Evolutionary conservation across 1,140 invertebrate species (phyloP).

Genomic region (Oscheius sp.): DNA sequence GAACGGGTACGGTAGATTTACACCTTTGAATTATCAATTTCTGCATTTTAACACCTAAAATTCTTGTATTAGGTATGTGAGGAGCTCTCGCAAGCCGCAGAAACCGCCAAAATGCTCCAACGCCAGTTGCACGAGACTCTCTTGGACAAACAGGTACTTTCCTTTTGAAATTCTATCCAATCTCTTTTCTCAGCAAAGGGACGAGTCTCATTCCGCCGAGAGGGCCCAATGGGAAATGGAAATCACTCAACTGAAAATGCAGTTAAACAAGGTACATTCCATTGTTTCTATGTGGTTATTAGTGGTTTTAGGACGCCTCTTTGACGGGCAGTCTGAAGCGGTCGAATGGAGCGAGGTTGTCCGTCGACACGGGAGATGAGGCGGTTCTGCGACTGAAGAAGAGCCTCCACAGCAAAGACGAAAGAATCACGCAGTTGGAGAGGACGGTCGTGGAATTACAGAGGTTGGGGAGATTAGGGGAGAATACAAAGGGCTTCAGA

Average conservation of each 20-base stretch:
- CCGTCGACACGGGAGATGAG: background rate
- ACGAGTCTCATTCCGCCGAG: slow-evolving; percentile 28
- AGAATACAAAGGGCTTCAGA: slow-evolving; percentile 11
- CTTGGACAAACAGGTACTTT: slow-evolving; percentile 14
- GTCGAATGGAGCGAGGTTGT: background rate
- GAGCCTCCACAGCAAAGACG: slow-evolving; percentile 36
- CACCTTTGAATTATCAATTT: background rate
- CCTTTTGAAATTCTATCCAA: background rate
- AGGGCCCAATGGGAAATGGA: slow-evolving; percentile 42
- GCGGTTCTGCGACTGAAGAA: slow-evolving; percentile 33
- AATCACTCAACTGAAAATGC: slow-evolving; percentile 40
- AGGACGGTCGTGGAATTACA: slow-evolving; percentile 33
- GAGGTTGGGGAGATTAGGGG: background rate
- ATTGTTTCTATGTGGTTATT: background rate
- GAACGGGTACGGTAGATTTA: slow-evolving; percentile 77
- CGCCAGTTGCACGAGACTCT: slow-evolving; percentile 24
- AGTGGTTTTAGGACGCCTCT: slow-evolving; percentile 11
- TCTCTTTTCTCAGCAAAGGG: slow-evolving; percentile 3
- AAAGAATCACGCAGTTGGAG: slow-evolving; percentile 38
- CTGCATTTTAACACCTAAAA: slow-evolving; percentile 20
- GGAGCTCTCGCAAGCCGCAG: slow-evolving; percentile 19
- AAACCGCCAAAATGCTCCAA: slow-evolving; percentile 14
- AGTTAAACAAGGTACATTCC: slow-evolving; percentile 23
- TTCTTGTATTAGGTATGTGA: too few relatives aligned
- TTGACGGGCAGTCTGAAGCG: slow-evolving; percentile 13